Percentiles rank a stretch among this genome's conserved stretches.
These are phyloP conservation scores for Lasioglossum vierecki DNA, from an alignment of 2,888 invertebrate species.

Conservation along the genomic window DNA sequence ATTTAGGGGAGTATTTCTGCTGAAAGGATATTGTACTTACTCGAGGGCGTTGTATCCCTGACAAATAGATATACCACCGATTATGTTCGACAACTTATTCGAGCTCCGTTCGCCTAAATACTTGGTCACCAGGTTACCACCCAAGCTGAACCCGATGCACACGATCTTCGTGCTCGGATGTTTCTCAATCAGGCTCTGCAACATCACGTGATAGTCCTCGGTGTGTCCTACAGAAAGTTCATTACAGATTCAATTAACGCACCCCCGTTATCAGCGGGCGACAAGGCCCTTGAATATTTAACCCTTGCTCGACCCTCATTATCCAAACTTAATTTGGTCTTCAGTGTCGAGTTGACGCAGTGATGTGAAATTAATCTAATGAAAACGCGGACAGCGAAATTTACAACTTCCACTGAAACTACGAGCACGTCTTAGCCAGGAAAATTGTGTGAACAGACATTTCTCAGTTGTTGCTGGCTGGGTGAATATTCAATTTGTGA, in stretches of 20 bases:
- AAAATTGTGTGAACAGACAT: too few relatives aligned
- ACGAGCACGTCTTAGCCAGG: background rate
- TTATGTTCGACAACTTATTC: slow-evolving; percentile 88
- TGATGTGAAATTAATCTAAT: background rate
- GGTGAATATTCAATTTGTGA: background rate
- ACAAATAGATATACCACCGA: slow-evolving; percentile 96
- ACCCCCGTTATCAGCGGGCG: background rate
- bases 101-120: slow-evolving; percentile 92
- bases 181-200: slow-evolving; percentile 89
- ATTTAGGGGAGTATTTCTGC: background rate
- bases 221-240: slow-evolving; percentile 89
- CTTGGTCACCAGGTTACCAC: slow-evolving; percentile 96
- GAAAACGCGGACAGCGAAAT: background rate
- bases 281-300: slow-evolving; percentile 4
- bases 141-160: slow-evolving; percentile 96
- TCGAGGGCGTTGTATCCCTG: slow-evolving; percentile 97
- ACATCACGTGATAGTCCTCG: slow-evolving; percentile 94
- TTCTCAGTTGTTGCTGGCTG: too few relatives aligned
- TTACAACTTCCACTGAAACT: background rate
- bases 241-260: slow-evolving; percentile 33
- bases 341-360: background rate
- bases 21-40: slow-evolving; percentile 86
- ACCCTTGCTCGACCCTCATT: background rate
- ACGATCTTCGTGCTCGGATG: slow-evolving; percentile 92
- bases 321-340: background rate